Evolutionary conservation across 2,797 vertebrate species (phyloP).

Genomic region (Sparidentex hasta): DNA sequence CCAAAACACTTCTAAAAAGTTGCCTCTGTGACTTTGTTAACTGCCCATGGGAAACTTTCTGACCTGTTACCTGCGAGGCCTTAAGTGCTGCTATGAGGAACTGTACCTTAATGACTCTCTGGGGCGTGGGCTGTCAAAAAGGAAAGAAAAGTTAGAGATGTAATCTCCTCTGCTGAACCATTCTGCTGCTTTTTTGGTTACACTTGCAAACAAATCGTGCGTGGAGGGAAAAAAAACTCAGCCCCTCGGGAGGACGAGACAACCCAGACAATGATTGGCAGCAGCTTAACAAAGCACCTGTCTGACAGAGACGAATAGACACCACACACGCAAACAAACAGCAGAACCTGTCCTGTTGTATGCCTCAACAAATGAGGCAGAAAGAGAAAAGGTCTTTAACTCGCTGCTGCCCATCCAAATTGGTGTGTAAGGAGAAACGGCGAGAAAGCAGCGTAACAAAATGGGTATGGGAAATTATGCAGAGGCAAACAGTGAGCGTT

Average conservation of each 20-base stretch:
- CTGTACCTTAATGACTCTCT: conserved; percentile 67
- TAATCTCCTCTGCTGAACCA: conserved; percentile 69
- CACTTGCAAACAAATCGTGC: conserved; percentile 58
- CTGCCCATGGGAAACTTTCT: conserved; percentile 55
- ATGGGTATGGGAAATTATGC: conserved; percentile 80
- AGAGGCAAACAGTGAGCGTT: conserved; percentile 68
- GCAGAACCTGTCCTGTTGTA: conserved; percentile 55
- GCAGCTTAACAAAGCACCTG: conserved; percentile 79
- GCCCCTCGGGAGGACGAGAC: conserved; percentile 64
- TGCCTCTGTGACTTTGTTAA: conserved; percentile 36
- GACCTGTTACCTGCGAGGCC: conserved; percentile 60
- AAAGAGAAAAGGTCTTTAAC: conserved; percentile 78
- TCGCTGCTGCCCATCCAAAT: conserved; percentile 83
- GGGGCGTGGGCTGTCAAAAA: conserved; percentile 49
- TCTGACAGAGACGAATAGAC: conserved; percentile 60
- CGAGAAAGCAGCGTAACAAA: conserved; percentile 53
- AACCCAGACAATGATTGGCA: conserved; percentile 79
- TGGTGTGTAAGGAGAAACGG: conserved; percentile 52
- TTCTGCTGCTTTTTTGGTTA: conserved; percentile 60
- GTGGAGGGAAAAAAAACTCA: conserved; percentile 36
- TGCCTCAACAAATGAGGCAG: conserved; percentile 80
- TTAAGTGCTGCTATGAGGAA: conserved; percentile 46
- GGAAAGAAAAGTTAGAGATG: conserved; percentile 56
- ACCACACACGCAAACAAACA: conserved; percentile 66
- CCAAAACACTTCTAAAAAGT: neutral